Conservation (phyloP, 2,113 vertebrate genomes). For the Mus spicilegus region DNA sequence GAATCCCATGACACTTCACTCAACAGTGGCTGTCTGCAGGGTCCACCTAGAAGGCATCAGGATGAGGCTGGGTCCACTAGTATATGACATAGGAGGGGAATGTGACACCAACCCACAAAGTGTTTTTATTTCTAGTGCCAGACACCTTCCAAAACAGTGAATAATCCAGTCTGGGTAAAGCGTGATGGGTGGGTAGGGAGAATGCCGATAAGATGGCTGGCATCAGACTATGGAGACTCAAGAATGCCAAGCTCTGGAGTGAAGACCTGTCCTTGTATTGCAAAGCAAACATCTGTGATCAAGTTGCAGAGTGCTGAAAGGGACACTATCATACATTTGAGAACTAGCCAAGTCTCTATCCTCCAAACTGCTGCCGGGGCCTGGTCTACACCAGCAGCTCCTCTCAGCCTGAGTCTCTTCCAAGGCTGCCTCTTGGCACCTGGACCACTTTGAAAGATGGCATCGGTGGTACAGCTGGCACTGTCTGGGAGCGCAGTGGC, state of each 20-base stretch:
- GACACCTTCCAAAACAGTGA: neutral
- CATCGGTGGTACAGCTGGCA: neutral
- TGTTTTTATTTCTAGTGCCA: conserved; percentile 10
- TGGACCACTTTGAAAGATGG: neutral
- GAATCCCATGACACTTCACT: neutral
- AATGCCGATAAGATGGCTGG: neutral
- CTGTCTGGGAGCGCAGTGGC: neutral
- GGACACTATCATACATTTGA: neutral
- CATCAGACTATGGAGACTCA: neutral
- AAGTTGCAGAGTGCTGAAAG: conserved; percentile 42
- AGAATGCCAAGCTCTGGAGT: neutral
- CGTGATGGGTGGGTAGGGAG: neutral
- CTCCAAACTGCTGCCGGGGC: neutral
- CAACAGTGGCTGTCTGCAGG: neutral
- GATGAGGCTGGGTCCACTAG: neutral
- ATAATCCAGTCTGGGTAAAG: neutral
- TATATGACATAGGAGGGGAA: rapidly evolving
- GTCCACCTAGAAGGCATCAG: neutral
- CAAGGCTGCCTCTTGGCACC: neutral
- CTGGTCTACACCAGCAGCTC: neutral
- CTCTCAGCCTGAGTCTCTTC: neutral
- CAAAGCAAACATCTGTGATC: conserved; percentile 35
- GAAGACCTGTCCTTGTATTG: conserved; percentile 57
- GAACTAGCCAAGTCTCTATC: neutral
- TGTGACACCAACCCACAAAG: neutral